Conservation (phyloP, 2,113 vertebrate genomes). For the Psephotus haematonotus region DNA sequence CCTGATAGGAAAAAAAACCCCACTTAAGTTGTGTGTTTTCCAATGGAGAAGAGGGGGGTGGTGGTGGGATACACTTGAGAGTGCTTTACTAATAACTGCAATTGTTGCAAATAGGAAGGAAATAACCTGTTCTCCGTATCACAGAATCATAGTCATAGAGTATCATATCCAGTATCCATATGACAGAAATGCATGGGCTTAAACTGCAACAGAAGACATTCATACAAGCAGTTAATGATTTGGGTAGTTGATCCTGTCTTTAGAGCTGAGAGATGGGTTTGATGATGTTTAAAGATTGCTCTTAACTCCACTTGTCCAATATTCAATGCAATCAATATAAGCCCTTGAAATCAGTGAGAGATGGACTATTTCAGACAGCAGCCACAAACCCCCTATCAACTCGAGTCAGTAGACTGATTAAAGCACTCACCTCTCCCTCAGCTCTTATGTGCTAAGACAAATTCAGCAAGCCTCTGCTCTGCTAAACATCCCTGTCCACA, state of each 20-base stretch:
- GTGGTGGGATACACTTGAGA: neutral
- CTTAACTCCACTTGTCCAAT: neutral
- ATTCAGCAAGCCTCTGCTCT: neutral
- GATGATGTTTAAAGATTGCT: conserved; percentile 11
- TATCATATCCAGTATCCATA: neutral
- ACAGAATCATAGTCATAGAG: too few relatives aligned
- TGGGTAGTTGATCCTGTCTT: neutral
- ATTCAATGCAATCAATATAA: neutral
- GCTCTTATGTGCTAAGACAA: neutral
- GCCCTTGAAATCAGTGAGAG: neutral
- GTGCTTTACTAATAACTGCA: neutral
- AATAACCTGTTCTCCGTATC: neutral
- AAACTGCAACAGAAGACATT: neutral
- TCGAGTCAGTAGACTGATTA: neutral
- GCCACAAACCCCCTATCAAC: neutral
- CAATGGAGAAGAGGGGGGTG: neutral
- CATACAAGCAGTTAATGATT: neutral
- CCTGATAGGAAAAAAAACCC: neutral
- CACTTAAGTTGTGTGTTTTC: neutral
- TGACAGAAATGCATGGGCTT: neutral
- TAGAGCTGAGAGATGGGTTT: neutral
- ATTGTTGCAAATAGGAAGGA: neutral
- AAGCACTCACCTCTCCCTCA: neutral
- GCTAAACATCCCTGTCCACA: neutral
- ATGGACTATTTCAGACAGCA: neutral